Evolutionary conservation across 2,797 vertebrate genomes (phyloP), one percentile per base, ranked within the genome.

Genomic region (Taeniopygia guttata): DNA sequence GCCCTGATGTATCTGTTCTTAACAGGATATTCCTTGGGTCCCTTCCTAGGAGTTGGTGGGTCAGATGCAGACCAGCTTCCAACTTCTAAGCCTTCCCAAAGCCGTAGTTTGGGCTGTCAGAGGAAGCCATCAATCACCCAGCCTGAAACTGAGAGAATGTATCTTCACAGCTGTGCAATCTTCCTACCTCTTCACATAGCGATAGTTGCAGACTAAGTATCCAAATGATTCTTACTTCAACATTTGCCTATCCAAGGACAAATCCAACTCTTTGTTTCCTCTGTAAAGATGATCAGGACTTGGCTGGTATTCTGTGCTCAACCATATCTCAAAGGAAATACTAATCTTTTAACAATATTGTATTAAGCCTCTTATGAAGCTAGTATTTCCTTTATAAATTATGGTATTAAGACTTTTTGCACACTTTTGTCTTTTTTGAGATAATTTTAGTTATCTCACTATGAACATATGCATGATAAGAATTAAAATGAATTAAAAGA

Each of bases 121-220:
- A 81, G 87, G 94, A 96, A 94, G 73, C 5, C 10, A 86, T 96
- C 69, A 26, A 48, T 95, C 87, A 81, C 10, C 6, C n/a, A 13
- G 26, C 58, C 54, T 90, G 46, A 81, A 91, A 62, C 29, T 17
- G 54, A 64, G 49, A 84, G 58, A 30, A 51, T 68, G 20, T 30
- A 2, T 92, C 73, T 72, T 81, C 79, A 81, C 69, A 72, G 76
- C 62, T 88, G 73, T 72, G 73, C 84, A 88, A 69, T 51, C 40
- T 67, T 63, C 36, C 46, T n/a, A 48, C 46, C 51, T 77, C 79
- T 80, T 78, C n/a, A 40, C 36, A 59, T 3, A 11, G 29, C 16
- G 89, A 49, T 25, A 34, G 4, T 23, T 87, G 10, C 10, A 80
- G 55, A 32, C 7, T 63, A 70, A 76, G 42, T 32, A 55, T 42